Evolutionary conservation across 1,140 invertebrate genomes (phyloP), one percentile per base, ranked within the genome.

Genomic region (Drosophila azteca): DNA sequence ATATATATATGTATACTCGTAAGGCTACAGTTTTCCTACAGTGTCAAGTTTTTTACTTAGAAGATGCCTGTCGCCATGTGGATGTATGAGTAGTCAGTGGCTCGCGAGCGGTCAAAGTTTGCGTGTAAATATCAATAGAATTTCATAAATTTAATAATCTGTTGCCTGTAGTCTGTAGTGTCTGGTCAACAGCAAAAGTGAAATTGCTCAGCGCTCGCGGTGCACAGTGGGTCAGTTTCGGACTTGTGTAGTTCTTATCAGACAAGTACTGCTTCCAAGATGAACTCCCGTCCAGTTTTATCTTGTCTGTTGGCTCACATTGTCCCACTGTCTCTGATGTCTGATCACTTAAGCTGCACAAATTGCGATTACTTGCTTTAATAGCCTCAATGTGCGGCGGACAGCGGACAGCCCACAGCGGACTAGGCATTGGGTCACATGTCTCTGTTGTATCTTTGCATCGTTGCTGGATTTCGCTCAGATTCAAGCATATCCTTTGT

Each of bases 81-180:
- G 44, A 69, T 55, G 41, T 20, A 52, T 46, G 17, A 20, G 17
- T 20, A 20, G 17, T 46, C 51, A 69, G 22, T 65, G 29, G 53
- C 72, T 49, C 81, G 78, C 62, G 62, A 75, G 81, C 82, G 81
- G 78, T 85, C 81, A 85, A 82, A 87, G 83, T 88, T 87, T 87
- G 79, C 85, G 82, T 87, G 83, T 87, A 79, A 79, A 82, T 80
- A 79, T 88, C 83, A 88, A 89, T 88, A 88, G 78, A 88, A 88
- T 74, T 89, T 88, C 79, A 88, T 88, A 88, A 88, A 88, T 88
- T 88, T 88, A 88, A 88, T 89, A 89, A 88, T 79, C 79, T 74
- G 46, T 45, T 67, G 79, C 54, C 35, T 39, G 35, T 13, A 31
- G 7, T 31, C 29, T 31, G 29, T 88, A 88, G 88, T 79, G 79